phyloP scores from a whole-genome alignment of 2,888 invertebrate species.

The Micropterix aruncella region DNA sequence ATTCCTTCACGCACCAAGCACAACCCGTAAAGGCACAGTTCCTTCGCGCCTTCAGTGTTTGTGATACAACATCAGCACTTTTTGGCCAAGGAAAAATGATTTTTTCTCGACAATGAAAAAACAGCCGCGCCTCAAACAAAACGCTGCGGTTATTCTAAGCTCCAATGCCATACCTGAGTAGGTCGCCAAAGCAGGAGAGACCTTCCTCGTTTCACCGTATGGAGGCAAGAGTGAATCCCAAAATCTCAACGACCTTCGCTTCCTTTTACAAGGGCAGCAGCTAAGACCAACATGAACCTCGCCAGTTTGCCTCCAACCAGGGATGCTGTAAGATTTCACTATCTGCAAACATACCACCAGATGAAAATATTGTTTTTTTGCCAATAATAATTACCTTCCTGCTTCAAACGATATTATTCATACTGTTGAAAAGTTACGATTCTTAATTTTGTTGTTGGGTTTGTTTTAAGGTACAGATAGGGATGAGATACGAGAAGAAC shows the following conservation, averaged over 20 bases:
- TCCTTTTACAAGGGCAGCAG: constrained; percentile 1
- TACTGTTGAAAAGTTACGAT: not conserved
- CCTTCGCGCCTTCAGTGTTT: constrained; percentile 1
- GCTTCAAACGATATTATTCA: not conserved
- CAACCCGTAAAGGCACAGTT: constrained; percentile 1
- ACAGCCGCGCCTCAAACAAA: constrained; percentile 1
- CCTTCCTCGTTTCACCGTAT: constrained; percentile 1
- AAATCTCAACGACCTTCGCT: constrained; percentile 1
- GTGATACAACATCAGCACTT: constrained; percentile 1
- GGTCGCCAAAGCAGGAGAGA: constrained; percentile 1
- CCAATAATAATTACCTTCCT: constrained; percentile 1
- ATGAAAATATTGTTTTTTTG: not conserved
- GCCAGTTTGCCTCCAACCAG: constrained; percentile 2
- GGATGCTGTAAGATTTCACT: constrained; percentile 1
- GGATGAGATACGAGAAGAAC: too few relatives aligned
- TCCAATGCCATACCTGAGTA: constrained; percentile 1
- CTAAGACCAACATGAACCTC: too few relatives aligned
- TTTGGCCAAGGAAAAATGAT: constrained; percentile 1
- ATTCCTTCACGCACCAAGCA: constrained; percentile 2
- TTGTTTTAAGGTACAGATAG: too few relatives aligned
- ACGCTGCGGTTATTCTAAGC: constrained; percentile 1
- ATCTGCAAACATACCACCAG: constrained; percentile 1
- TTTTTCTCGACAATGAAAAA: constrained; percentile 1
- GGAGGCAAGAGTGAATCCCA: constrained; percentile 2
- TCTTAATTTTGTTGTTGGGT: not conserved